Conservation (phyloP, 2,888 invertebrate genomes). For the Odontomyia ornata region DNA sequence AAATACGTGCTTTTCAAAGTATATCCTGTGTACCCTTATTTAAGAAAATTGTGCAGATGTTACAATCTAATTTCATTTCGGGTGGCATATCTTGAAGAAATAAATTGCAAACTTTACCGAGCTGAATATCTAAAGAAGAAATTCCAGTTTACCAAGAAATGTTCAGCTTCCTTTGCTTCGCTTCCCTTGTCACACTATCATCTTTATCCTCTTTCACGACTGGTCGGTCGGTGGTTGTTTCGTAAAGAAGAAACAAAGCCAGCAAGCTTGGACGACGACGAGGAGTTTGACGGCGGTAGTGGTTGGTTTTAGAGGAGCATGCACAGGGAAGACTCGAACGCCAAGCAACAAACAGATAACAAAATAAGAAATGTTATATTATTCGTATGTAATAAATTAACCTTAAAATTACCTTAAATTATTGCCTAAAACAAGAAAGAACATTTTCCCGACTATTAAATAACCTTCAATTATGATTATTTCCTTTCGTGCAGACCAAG, state of each 20-base stretch:
- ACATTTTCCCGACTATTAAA: constrained; percentile 35
- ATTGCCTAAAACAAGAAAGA: constrained; percentile 36
- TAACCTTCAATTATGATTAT: constrained; percentile 42
- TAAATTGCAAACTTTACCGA: constrained; percentile 45
- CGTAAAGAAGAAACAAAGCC: background rate
- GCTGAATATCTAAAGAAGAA: constrained; percentile 39
- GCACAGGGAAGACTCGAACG: background rate
- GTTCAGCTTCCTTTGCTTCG: constrained; percentile 4
- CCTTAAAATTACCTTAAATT: constrained; percentile 44
- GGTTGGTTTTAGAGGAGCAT: background rate
- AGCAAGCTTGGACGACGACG: background rate
- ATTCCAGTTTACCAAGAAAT: constrained; percentile 43
- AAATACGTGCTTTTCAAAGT: constrained; percentile 21
- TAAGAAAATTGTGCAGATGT: constrained; percentile 42
- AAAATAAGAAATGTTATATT: constrained; percentile 39
- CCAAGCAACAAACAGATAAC: constrained; percentile 23
- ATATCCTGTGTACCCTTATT: constrained; percentile 38
- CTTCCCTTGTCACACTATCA: background rate
- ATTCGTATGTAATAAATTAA: constrained; percentile 42
- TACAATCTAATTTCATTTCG: constrained; percentile 43
- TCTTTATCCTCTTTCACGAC: background rate
- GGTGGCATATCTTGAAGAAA: constrained; percentile 36
- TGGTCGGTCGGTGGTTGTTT: background rate
- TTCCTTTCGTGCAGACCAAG: constrained; percentile 8
- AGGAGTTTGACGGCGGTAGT: too few relatives aligned